Conservation (phyloP, 2,888 invertebrate species). For the Apodemia zela region DNA sequence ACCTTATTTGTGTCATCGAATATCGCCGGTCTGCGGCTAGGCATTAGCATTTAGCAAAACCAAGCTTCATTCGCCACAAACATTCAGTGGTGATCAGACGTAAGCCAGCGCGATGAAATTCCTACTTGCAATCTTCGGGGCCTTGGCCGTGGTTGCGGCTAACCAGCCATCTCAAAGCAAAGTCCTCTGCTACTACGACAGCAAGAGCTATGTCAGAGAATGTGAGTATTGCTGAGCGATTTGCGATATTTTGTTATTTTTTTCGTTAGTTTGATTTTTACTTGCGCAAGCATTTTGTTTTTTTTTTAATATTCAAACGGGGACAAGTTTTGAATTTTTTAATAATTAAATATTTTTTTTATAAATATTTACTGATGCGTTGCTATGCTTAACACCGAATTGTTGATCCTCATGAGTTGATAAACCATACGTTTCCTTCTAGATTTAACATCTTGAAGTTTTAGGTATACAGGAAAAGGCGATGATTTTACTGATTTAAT, state of each 20-base stretch:
- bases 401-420: too few relatives aligned
- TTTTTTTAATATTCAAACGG: background rate
- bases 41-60: conserved; percentile 33
- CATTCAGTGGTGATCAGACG: conserved; percentile 56
- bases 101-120: conserved; percentile 48
- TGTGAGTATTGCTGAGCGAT: conserved; percentile 71
- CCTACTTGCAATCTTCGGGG: conserved; percentile 49
- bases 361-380: too few relatives aligned
- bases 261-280: background rate
- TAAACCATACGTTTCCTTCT: too few relatives aligned
- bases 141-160: conserved; percentile 49
- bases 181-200: conserved; percentile 87
- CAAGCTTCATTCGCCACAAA: conserved; percentile 57
- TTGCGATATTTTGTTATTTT: conserved; percentile 7
- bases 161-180: conserved; percentile 73
- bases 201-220: conserved; percentile 83
- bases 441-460: too few relatives aligned
- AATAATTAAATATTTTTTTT: too few relatives aligned
- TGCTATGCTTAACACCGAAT: too few relatives aligned
- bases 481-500: too few relatives aligned
- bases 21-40: conserved; percentile 27
- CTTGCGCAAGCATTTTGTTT: background rate
- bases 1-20: conserved; percentile 29
- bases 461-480: too few relatives aligned
- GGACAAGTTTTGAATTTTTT: background rate